phyloP scores from a whole-genome alignment of 1,140 invertebrate species.

The Pachypsylla venusta region DNA sequence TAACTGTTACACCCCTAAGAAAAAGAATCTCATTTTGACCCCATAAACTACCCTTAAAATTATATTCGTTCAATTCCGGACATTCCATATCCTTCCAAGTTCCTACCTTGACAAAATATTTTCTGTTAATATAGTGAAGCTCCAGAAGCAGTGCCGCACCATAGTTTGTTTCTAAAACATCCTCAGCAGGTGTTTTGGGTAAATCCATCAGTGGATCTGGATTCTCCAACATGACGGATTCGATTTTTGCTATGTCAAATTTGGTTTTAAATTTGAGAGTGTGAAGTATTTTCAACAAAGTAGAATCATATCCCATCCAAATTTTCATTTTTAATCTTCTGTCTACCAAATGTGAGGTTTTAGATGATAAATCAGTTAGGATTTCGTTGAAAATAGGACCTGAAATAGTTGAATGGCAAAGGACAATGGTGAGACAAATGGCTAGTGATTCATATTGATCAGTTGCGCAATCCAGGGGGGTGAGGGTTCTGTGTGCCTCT shows the following conservation, averaged over 20 bases:
- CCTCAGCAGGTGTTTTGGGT: not conserved
- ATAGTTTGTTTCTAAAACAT: not conserved
- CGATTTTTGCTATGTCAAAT: not conserved
- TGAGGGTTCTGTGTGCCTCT: too few species aligned
- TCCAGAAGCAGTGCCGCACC: not conserved
- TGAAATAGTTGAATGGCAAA: too few species aligned
- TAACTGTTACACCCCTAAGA: too few species aligned
- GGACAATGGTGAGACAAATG: too few species aligned
- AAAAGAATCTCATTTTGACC: too few species aligned
- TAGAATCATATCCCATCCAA: not conserved
- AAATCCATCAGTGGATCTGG: not conserved
- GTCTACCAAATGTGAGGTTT: not conserved
- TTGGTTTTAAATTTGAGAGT: not conserved
- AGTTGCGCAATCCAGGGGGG: too few species aligned
- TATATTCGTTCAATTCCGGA: too few species aligned
- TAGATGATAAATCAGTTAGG: not conserved
- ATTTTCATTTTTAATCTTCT: not conserved
- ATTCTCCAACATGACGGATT: not conserved
- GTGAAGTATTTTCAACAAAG: not conserved
- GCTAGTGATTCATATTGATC: too few species aligned
- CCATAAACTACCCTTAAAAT: too few species aligned
- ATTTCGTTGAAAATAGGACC: conserved; percentile 1
- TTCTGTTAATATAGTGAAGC: not conserved
- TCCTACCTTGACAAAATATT: conserved; percentile 1
- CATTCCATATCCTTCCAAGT: too few species aligned